These are phyloP conservation scores for Orgyia antiqua DNA, from an alignment of 2,888 invertebrate genomes.

Conservation along the genomic window DNA sequence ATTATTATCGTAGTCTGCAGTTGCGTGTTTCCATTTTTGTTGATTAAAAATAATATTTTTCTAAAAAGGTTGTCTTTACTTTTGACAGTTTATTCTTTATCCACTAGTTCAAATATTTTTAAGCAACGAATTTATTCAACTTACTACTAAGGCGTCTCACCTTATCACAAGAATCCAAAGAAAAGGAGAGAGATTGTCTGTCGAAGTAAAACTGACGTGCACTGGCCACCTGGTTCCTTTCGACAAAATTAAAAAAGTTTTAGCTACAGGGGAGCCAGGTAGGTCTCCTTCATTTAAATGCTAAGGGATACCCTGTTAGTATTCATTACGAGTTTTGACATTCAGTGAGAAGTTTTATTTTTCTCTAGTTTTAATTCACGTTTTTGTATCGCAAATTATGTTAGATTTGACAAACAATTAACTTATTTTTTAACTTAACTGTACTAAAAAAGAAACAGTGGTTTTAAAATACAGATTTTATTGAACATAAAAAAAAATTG, in stretches of 20 bases:
- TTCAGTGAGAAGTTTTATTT: slow-evolving; percentile 56
- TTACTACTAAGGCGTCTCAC: slow-evolving; percentile 25
- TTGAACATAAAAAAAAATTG: too few species aligned
- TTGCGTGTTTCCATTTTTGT: too few species aligned
- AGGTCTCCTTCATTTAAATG: slow-evolving; percentile 69
- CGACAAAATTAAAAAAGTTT: slow-evolving; percentile 75
- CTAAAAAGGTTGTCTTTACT: too few species aligned
- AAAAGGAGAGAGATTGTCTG: slow-evolving; percentile 47
- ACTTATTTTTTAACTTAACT: slow-evolving; percentile 1
- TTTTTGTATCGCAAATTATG: slow-evolving; percentile 11
- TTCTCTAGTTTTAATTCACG: slow-evolving; percentile 39
- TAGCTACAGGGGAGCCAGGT: slow-evolving; percentile 53
- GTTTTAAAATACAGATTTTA: too few species aligned
- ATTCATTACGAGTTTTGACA: slow-evolving; percentile 69
- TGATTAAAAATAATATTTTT: too few species aligned
- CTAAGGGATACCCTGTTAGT: slow-evolving; percentile 65
- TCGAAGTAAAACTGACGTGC: slow-evolving; percentile 59
- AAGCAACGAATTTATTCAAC: too few species aligned
- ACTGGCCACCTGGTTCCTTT: slow-evolving; percentile 64
- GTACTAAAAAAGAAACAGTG: too few species aligned
- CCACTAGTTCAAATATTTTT: too few species aligned
- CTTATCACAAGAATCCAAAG: slow-evolving; percentile 45
- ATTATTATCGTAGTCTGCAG: too few species aligned
- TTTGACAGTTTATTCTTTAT: too few species aligned
- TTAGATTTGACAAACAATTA: slow-evolving; percentile 7